Percentiles rank a stretch among this genome's conserved stretches.
Conservation (phyloP, 2,797 vertebrate species). For the Parotocinclus haroldoi region DNA sequence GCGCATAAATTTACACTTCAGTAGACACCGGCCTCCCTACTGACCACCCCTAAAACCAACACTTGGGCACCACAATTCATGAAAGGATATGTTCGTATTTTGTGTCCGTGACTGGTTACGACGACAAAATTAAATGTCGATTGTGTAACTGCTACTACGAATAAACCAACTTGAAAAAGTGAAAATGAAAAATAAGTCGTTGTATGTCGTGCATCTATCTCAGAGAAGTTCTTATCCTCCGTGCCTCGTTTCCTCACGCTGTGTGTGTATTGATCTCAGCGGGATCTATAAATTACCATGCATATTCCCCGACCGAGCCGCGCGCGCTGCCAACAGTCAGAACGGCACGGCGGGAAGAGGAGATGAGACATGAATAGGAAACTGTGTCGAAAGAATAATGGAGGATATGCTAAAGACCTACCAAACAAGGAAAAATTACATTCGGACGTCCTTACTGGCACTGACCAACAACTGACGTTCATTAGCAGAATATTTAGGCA, state of each 20-base stretch:
- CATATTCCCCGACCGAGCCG: conserved; percentile 69
- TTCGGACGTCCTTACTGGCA: too few species aligned
- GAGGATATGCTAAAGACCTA: background rate
- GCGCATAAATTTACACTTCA: conserved; percentile 56
- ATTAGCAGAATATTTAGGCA: too few species aligned
- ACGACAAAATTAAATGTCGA: too few species aligned
- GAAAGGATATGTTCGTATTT: too few species aligned
- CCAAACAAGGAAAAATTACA: too few species aligned
- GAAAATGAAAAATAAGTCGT: conserved; percentile 13
- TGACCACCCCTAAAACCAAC: background rate
- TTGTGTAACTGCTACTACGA: too few species aligned
- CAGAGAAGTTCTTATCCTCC: conserved; percentile 48
- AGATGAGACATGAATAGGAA: conserved; percentile 47
- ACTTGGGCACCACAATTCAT: too few species aligned
- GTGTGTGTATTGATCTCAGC: conserved; percentile 73
- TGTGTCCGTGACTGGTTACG: too few species aligned
- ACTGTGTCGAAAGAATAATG: conserved; percentile 27
- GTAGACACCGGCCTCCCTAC: conserved; percentile 40
- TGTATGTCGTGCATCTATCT: conserved; percentile 24
- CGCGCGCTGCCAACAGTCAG: conserved; percentile 37
- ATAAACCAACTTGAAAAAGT: too few species aligned
- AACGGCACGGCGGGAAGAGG: conserved; percentile 49
- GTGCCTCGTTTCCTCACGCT: conserved; percentile 60
- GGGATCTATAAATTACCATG: conserved; percentile 83
- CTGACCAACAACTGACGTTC: too few species aligned